Percentiles rank a stretch among this genome's conserved stretches.
These are phyloP conservation scores for Pammene aurita DNA, from an alignment of 2,888 invertebrate species.

Conservation along the genomic window DNA sequence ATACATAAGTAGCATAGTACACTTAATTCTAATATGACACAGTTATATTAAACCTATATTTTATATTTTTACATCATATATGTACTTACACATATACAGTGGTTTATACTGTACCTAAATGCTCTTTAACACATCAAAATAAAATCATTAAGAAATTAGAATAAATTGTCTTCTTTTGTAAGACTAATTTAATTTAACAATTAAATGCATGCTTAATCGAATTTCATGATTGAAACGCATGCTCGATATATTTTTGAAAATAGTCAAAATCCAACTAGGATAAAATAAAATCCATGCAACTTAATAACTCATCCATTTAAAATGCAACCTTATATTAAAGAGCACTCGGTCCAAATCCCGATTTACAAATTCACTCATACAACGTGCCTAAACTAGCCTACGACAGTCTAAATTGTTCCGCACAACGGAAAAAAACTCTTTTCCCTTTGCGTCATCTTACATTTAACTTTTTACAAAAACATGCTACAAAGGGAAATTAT, in stretches of 20 bases:
- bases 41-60: slow-evolving; percentile 79
- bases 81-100: slow-evolving; percentile 81
- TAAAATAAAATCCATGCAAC: slow-evolving; percentile 16
- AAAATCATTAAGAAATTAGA: slow-evolving; percentile 39
- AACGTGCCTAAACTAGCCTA: slow-evolving; percentile 76
- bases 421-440: slow-evolving; percentile 80
- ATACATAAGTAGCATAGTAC: slow-evolving; percentile 81
- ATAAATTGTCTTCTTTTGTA: slow-evolving; percentile 28
- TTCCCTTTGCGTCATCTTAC: slow-evolving; percentile 71
- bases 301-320: slow-evolving; percentile 10
- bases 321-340: slow-evolving; percentile 46
- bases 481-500: slow-evolving; percentile 68
- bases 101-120: slow-evolving; percentile 59
- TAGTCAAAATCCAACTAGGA: slow-evolving; percentile 14
- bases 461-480: slow-evolving; percentile 69
- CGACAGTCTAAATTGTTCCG: slow-evolving; percentile 81
- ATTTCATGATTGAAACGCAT: slow-evolving; percentile 29
- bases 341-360: slow-evolving; percentile 61
- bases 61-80: slow-evolving; percentile 78
- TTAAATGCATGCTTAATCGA: slow-evolving; percentile 33
- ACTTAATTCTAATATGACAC: slow-evolving; percentile 82
- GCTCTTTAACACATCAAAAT: slow-evolving; percentile 48
- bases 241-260: slow-evolving; percentile 5
- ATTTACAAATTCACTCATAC: slow-evolving; percentile 70
- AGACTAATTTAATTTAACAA: slow-evolving; percentile 27